Percentiles rank a stretch among this genome's conserved stretches.
Conservation (phyloP, 2,888 invertebrate genomes). For the Cremastinae sp. region DNA sequence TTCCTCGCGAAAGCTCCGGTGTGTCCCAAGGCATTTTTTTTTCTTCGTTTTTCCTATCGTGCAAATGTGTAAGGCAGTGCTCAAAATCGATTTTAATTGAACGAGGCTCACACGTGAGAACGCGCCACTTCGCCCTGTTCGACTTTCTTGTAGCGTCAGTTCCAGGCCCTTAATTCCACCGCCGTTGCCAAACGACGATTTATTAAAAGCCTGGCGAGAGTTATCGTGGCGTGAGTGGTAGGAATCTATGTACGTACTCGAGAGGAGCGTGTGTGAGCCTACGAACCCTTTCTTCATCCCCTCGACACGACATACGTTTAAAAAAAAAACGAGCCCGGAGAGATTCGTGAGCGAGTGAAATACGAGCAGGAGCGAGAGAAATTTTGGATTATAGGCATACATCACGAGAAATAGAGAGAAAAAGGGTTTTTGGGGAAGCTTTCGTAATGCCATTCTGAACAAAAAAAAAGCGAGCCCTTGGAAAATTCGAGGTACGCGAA, state of each 20-base stretch:
- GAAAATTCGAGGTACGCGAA: slow-evolving; percentile 41
- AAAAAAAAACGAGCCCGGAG: slow-evolving; percentile 35
- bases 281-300: slow-evolving; percentile 23
- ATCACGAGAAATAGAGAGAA: slow-evolving; percentile 25
- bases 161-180: slow-evolving; percentile 32
- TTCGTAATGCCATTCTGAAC: slow-evolving; percentile 17
- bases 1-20: too few species aligned
- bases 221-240: slow-evolving; percentile 30
- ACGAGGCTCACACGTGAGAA: slow-evolving; percentile 2
- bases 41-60: background rate
- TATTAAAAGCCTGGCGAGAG: slow-evolving; percentile 38
- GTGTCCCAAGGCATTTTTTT: background rate
- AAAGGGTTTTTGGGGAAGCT: too few species aligned
- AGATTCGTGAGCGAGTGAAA: slow-evolving; percentile 45
- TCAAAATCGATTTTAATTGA: slow-evolving; percentile 42
- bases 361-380: slow-evolving; percentile 42
- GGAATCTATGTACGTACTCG: background rate
- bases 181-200: slow-evolving; percentile 24
- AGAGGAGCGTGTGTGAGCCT: background rate
- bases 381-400: slow-evolving; percentile 22
- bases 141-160: too few species aligned
- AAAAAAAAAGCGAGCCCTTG: slow-evolving; percentile 23
- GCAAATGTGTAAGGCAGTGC: background rate
- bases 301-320: slow-evolving; percentile 17
- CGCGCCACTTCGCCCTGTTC: too few species aligned